These are phyloP conservation scores for Hexactinellida sp. DNA, from an alignment of 37 sponge, comb jelly and placozoan genomes.

Conservation along the genomic window DNA sequence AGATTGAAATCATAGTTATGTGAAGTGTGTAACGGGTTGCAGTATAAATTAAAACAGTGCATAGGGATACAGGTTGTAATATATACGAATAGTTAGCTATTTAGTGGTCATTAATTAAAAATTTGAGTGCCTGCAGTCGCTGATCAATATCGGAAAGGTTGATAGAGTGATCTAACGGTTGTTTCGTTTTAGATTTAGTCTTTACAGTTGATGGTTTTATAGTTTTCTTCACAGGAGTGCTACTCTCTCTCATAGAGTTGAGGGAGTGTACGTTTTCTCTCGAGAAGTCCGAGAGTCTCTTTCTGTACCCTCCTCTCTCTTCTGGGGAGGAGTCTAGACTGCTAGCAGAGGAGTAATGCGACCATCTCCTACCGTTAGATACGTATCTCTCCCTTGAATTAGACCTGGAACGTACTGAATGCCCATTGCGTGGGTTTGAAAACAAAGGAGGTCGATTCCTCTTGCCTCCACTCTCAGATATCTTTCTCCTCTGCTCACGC, in stretches of 20 bases:
- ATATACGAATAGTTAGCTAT: neutral
- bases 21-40: too few species aligned
- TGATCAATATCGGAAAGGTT: slow-evolving; percentile 10
- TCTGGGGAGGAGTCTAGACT: neutral
- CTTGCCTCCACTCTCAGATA: neutral
- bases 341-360: neutral
- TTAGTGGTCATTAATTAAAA: neutral
- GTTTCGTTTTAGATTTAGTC: neutral
- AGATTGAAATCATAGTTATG: too few species aligned
- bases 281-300: neutral
- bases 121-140: neutral
- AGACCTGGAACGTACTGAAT: neutral
- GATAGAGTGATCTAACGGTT: neutral
- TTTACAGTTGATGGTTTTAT: neutral
- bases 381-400: neutral
- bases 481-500: neutral
- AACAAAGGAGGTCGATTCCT: neutral
- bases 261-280: neutral
- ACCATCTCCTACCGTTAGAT: neutral
- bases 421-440: neutral
- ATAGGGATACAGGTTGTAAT: neutral
- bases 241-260: neutral
- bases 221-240: neutral
- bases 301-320: neutral
- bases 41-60: slow-evolving; percentile 5